Conservation (phyloP, 1,140 invertebrate genomes). For the Nebria ingens region DNA sequence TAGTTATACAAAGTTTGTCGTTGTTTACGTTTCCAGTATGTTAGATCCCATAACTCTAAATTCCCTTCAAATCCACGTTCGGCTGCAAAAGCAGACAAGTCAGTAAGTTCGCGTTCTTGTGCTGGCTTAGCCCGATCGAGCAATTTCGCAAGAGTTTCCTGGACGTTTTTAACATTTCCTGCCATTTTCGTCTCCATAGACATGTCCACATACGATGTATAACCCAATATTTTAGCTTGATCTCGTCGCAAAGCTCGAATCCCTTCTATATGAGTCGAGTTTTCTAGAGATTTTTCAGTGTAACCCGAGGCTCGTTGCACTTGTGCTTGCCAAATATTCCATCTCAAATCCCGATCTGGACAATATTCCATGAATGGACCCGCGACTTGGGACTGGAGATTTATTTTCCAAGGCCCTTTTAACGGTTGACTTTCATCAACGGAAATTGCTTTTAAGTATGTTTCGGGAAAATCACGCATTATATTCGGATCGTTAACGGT, state of each 20-base stretch:
- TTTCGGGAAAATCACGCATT: constrained; percentile 62
- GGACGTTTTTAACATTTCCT: constrained; percentile 64
- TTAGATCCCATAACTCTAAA: constrained; percentile 74
- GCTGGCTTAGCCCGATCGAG: constrained; percentile 53
- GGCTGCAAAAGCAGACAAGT: constrained; percentile 63
- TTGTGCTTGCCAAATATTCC: constrained; percentile 72
- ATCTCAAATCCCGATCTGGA: constrained; percentile 60
- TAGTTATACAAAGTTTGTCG: constrained; percentile 50
- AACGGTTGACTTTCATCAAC: constrained; percentile 45
- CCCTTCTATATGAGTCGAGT: constrained; percentile 64
- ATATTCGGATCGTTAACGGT: constrained; percentile 52
- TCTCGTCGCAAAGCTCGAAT: constrained; percentile 56
- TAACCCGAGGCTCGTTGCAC: constrained; percentile 56
- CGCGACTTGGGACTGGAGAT: constrained; percentile 58
- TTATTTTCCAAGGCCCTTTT: constrained; percentile 71
- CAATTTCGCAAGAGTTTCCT: constrained; percentile 59
- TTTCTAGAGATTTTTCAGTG: constrained; percentile 53
- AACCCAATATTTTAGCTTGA: constrained; percentile 70
- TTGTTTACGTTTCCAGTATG: constrained; percentile 74
- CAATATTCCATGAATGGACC: constrained; percentile 73
- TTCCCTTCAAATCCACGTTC: constrained; percentile 58
- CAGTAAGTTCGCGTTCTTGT: constrained; percentile 64
- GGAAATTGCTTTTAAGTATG: constrained; percentile 56
- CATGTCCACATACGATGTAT: constrained; percentile 67
- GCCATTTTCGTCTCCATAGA: constrained; percentile 95